These are phyloP conservation scores for Malurus cyaneus DNA, from an alignment of 2,113 vertebrate genomes.

Conservation along the genomic window DNA sequence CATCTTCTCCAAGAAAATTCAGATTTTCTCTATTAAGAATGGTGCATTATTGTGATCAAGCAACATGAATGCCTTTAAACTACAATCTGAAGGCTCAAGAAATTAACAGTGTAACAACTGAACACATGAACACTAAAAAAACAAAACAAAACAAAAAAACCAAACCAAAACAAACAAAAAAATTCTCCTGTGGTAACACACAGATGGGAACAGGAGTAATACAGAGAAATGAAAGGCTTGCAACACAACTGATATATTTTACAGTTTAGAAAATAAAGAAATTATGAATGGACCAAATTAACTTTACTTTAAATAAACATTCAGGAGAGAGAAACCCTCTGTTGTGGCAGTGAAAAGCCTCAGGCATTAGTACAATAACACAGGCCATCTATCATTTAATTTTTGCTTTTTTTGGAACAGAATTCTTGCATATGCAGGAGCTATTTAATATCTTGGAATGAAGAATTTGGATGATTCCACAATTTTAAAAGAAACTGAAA, in stretches of 20 bases:
- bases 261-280: not conserved
- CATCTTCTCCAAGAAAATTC: not conserved
- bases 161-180: not conserved
- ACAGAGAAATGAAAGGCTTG: not conserved
- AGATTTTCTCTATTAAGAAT: not conserved
- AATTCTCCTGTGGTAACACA: not conserved
- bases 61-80: not conserved
- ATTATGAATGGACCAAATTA: not conserved
- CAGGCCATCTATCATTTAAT: not conserved
- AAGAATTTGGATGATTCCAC: not conserved
- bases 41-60: not conserved
- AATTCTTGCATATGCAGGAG: not conserved
- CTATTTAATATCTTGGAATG: not conserved
- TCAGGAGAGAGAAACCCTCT: not conserved
- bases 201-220: not conserved
- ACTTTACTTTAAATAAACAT: not conserved
- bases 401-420: not conserved
- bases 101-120: not conserved
- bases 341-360: not conserved
- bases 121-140: not conserved
- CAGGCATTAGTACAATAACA: not conserved
- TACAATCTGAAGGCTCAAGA: not conserved
- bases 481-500: not conserved
- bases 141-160: not conserved
- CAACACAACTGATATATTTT: not conserved